phyloP scores from a whole-genome alignment of 2,797 vertebrate species.

The Syngnathus rostellatus region DNA sequence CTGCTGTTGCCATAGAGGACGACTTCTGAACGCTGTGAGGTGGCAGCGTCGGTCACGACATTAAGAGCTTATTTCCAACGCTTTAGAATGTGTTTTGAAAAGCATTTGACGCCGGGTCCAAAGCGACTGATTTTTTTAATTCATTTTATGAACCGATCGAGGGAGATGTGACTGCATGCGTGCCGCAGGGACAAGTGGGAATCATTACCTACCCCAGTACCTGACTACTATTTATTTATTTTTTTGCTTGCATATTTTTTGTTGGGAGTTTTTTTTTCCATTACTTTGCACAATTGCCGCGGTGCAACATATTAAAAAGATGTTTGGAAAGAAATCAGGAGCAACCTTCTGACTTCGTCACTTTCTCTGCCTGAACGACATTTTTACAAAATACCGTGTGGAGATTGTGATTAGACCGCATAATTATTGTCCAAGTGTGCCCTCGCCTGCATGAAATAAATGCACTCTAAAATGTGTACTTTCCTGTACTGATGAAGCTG shows the following conservation, averaged over 20 bases:
- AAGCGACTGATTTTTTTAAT: background rate
- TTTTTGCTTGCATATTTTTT: background rate
- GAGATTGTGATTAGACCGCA: too few relatives aligned
- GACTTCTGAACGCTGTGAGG: slow-evolving; percentile 13
- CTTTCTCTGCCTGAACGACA: too few relatives aligned
- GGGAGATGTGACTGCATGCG: background rate
- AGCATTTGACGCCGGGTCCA: background rate
- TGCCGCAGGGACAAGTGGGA: background rate
- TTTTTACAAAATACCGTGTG: background rate
- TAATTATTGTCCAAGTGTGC: too few relatives aligned
- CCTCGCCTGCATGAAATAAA: too few relatives aligned
- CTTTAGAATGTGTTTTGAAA: background rate
- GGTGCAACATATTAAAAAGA: too few relatives aligned
- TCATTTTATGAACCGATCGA: background rate
- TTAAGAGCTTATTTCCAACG: too few relatives aligned
- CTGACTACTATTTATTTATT: background rate
- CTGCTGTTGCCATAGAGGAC: slow-evolving; percentile 52
- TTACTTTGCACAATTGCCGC: too few relatives aligned
- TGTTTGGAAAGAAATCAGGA: too few relatives aligned
- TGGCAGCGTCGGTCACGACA: slow-evolving; percentile 3
- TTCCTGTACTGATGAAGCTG: too few relatives aligned
- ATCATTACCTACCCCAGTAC: too few relatives aligned
- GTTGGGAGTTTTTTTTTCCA: too few relatives aligned
- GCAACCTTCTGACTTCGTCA: background rate
- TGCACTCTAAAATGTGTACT: too few relatives aligned